Percentiles rank a stretch among this genome's conserved stretches.
Conservation (phyloP, 2,888 invertebrate species). For the Melinaea menophilus region DNA sequence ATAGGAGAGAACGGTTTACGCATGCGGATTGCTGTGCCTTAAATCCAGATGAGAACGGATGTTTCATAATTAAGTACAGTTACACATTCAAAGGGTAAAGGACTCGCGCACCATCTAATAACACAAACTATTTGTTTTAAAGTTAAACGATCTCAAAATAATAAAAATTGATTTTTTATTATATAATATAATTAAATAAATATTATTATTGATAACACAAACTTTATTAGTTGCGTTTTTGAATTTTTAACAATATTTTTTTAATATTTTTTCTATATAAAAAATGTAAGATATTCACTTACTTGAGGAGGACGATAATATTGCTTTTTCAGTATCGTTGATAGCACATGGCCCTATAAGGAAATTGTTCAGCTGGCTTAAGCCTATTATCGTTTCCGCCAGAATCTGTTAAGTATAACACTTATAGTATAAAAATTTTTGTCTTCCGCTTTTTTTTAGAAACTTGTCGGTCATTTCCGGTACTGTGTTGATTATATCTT, state of each 20-base stretch:
- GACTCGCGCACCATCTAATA: constrained; percentile 14
- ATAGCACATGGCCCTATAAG: constrained; percentile 31
- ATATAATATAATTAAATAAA: neutral
- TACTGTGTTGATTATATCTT: too few species aligned
- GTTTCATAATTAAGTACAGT: constrained; percentile 63
- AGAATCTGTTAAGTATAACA: constrained; percentile 20
- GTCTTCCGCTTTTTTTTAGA: too few species aligned
- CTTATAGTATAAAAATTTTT: constrained; percentile 6
- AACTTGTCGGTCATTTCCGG: too few species aligned
- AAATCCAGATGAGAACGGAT: constrained; percentile 59
- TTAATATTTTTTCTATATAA: neutral
- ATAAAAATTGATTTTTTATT: too few species aligned
- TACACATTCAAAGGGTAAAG: constrained; percentile 48
- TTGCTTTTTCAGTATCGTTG: constrained; percentile 21
- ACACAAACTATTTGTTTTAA: constrained; percentile 15
- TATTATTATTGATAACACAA: neutral
- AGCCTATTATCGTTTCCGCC: constrained; percentile 22
- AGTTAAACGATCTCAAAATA: neutral
- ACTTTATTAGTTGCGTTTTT: neutral
- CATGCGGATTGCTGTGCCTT: constrained; percentile 63
- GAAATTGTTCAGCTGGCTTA: constrained; percentile 23
- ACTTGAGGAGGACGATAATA: constrained; percentile 11
- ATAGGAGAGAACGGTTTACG: constrained; percentile 59
- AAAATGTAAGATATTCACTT: neutral
- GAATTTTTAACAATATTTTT: too few species aligned